Percentiles rank a stretch among this genome's conserved stretches.
Evolutionary conservation across 64 coral and sea anemone genomes (phyloP).

Genomic region (Montipora efflorescens): DNA sequence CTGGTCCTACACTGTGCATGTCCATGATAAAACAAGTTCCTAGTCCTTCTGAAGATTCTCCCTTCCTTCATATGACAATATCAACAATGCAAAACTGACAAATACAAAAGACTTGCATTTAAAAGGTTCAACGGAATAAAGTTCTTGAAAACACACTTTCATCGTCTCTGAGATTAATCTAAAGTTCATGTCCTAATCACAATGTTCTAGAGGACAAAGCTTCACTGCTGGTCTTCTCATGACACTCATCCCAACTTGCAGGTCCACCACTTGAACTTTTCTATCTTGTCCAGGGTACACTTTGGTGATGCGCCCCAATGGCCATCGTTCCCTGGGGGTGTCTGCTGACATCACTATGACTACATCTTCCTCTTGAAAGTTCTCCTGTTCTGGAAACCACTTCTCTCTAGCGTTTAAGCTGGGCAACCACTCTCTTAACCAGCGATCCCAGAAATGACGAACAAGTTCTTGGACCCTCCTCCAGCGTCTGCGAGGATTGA

Average conservation of each 20-base stretch:
- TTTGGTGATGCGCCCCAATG: conserved; percentile 11
- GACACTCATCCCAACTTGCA: conserved; percentile 14
- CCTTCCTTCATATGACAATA: not conserved
- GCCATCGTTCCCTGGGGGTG: conserved; percentile 22
- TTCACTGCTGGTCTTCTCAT: conserved; percentile 43
- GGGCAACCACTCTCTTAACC: conserved; percentile 47
- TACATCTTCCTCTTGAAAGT: conserved; percentile 13
- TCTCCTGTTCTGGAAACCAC: conserved; percentile 9
- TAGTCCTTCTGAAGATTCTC: conserved; percentile 15
- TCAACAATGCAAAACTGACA: not conserved
- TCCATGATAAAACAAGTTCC: not conserved
- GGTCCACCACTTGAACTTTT: conserved; percentile 31
- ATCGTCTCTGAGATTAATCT: not conserved
- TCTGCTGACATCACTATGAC: conserved; percentile 11
- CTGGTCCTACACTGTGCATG: not conserved
- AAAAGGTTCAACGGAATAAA: not conserved
- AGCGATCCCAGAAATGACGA: conserved; percentile 40
- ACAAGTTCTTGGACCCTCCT: conserved; percentile 35
- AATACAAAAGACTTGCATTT: not conserved
- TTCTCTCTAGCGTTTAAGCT: conserved; percentile 6
- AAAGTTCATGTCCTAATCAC: conserved; percentile 11
- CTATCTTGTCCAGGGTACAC: conserved; percentile 9
- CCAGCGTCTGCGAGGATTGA: conserved; percentile 24
- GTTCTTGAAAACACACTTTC: not conserved
- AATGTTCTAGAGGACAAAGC: conserved; percentile 46